A percentile compares a stretch with the other conserved stretches of the same genome.
Evolutionary conservation across 2,797 vertebrate genomes (phyloP).

Genomic region (Sorex maritimensis): DNA sequence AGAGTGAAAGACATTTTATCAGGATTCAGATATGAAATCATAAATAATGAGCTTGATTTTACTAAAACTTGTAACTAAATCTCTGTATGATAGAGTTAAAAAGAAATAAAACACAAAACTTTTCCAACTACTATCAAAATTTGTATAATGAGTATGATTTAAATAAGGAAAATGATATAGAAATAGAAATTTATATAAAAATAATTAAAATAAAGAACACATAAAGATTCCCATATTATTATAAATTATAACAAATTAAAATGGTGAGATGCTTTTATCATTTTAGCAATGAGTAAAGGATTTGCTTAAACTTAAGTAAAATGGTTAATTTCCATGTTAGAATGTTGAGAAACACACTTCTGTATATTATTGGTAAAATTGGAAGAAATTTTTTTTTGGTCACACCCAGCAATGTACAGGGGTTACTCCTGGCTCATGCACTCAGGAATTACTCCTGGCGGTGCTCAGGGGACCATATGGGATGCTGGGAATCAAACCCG

Average conservation of each 20-base stretch:
- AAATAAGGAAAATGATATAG: constrained; percentile 45
- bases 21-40: constrained; percentile 47
- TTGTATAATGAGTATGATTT: not conserved
- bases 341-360: not conserved
- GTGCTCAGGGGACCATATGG: no score
- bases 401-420: no score
- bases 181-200: constrained; percentile 34
- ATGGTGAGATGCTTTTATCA: not conserved
- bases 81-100: constrained; percentile 6
- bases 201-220: constrained; percentile 45
- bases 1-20: not conserved
- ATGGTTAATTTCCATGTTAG: not conserved
- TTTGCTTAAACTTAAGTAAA: not conserved
- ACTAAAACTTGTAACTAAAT: not conserved
- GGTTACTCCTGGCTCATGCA: no score
- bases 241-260: constrained; percentile 42
- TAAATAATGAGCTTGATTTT: constrained; percentile 32
- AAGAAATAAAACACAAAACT: constrained; percentile 47
- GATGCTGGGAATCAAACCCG: no score
- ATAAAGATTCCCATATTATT: constrained; percentile 31
- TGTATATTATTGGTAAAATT: constrained; percentile 14
- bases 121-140: constrained; percentile 52
- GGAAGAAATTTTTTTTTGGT: no score
- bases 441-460: no score
- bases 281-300: not conserved